Evolutionary conservation across 2,888 invertebrate species (phyloP).

Genomic region (Glaucopsyche alexis): DNA sequence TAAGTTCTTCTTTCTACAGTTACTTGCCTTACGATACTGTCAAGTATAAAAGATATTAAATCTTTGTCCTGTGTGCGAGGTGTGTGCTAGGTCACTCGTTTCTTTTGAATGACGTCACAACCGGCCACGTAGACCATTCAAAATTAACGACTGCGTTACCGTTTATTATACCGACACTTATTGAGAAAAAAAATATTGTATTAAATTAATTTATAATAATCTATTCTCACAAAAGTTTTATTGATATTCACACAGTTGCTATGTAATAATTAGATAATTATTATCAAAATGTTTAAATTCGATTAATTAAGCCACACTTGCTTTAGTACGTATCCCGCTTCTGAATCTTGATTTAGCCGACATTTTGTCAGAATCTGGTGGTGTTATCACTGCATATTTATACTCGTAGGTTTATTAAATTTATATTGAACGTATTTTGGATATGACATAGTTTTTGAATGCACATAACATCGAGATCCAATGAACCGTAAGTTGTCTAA

Average conservation of each 20-base stretch:
- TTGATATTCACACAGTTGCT: neutral
- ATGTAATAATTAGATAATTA: neutral
- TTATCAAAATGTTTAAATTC: neutral
- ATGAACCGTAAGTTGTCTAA: neutral
- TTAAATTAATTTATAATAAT: neutral
- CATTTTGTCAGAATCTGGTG: neutral
- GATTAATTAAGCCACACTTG: neutral
- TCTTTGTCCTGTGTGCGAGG: constrained; percentile 51
- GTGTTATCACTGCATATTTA: neutral
- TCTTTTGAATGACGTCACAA: constrained; percentile 41
- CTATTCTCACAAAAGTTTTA: neutral
- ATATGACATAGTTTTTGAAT: neutral
- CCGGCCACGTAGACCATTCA: constrained; percentile 70
- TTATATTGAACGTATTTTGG: constrained; percentile 18
- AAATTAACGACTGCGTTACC: constrained; percentile 47
- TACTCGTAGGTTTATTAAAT: neutral
- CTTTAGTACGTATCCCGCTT: neutral
- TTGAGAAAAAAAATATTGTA: neutral
- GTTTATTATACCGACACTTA: constrained; percentile 31
- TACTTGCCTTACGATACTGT: constrained; percentile 81
- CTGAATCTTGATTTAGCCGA: neutral
- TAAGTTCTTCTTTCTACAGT: constrained; percentile 87
- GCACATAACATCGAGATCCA: neutral
- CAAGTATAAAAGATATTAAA: constrained; percentile 66
- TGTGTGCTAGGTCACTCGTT: constrained; percentile 38